phyloP scores from a whole-genome alignment of 2,888 invertebrate species.

The Orthosia gracilis region DNA sequence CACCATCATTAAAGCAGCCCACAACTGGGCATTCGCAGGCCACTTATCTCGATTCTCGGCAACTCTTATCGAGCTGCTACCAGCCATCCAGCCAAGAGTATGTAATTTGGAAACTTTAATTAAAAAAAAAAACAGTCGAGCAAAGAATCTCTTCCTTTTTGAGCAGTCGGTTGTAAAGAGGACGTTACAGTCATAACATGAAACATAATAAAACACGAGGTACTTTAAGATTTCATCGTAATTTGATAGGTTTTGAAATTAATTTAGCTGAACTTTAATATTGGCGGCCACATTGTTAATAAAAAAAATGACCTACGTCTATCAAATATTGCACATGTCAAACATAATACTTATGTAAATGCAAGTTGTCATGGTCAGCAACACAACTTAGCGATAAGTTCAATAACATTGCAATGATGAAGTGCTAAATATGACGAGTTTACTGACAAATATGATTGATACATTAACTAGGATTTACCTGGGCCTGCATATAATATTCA shows the following conservation, averaged over 20 bases:
- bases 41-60: too few relatives aligned
- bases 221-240: not conserved
- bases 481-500: not conserved
- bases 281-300: slow-evolving; percentile 20
- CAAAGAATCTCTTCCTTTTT: too few relatives aligned
- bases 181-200: not conserved
- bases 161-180: not conserved
- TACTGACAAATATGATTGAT: not conserved
- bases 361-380: slow-evolving; percentile 36
- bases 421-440: slow-evolving; percentile 6
- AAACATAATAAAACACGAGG: not conserved
- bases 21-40: too few relatives aligned
- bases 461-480: not conserved
- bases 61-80: too few relatives aligned
- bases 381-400: slow-evolving; percentile 27
- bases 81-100: too few relatives aligned
- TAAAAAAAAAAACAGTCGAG: too few relatives aligned
- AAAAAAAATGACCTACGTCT: not conserved
- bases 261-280: slow-evolving; percentile 1
- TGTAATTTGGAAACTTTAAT: too few relatives aligned
- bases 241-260: not conserved
- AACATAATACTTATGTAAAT: not conserved
- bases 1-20: too few relatives aligned
- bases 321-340: slow-evolving; percentile 44
- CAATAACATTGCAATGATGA: slow-evolving; percentile 33